Evolutionary conservation across 64 coral and sea anemone species (phyloP).

Genomic region (Montipora cactus): DNA sequence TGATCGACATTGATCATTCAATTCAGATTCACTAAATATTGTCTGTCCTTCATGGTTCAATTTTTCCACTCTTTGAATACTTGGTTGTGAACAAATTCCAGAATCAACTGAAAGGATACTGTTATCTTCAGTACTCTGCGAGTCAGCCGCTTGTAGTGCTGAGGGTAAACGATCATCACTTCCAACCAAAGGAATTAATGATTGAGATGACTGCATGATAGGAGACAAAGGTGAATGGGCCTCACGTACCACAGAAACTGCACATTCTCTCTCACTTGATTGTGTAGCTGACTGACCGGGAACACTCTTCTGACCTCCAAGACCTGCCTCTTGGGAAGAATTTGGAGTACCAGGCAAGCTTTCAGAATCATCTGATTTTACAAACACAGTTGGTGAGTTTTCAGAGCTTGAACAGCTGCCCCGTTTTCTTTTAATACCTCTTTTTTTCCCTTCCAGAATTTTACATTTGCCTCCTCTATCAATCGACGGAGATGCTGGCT

Average conservation of each 20-base stretch:
- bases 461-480: conserved; percentile 72
- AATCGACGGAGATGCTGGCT: conserved; percentile 62
- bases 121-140: neutral
- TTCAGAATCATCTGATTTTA: conserved; percentile 49
- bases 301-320: neutral
- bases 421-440: conserved; percentile 89
- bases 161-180: conserved; percentile 1
- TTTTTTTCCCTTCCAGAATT: conserved; percentile 82
- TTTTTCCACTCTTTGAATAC: conserved; percentile 5
- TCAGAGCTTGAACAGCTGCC: conserved; percentile 67
- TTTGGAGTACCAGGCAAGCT: conserved; percentile 74
- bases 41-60: neutral
- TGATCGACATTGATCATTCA: neutral
- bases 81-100: conserved; percentile 33
- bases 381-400: conserved; percentile 75
- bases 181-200: conserved; percentile 3
- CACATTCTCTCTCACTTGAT: neutral
- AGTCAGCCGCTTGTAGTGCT: neutral
- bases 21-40: neutral
- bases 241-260: conserved; percentile 12
- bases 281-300: neutral
- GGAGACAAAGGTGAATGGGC: neutral
- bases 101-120: conserved; percentile 39
- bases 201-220: neutral
- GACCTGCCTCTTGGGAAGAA: neutral